These are phyloP conservation scores for Nicator chloris DNA, from an alignment of 2,113 vertebrate genomes.

Conservation along the genomic window DNA sequence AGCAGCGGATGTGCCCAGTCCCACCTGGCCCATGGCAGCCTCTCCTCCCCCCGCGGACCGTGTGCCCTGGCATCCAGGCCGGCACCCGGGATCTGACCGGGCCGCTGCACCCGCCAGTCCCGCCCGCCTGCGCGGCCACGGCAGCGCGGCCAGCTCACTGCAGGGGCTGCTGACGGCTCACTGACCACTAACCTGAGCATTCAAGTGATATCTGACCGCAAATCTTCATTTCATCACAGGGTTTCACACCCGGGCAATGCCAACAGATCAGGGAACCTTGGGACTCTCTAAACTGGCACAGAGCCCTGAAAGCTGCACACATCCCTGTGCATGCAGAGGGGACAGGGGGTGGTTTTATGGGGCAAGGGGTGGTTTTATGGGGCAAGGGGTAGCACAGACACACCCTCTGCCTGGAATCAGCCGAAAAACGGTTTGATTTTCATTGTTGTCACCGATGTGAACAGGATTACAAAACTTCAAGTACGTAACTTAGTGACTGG, in stretches of 20 bases:
- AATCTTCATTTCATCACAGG: not conserved
- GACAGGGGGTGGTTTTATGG: too few species aligned
- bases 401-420: not conserved
- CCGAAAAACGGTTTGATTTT: fast-evolving
- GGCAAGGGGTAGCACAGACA: not conserved
- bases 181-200: not conserved
- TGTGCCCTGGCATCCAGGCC: too few species aligned
- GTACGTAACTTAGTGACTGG: not conserved
- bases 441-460: not conserved
- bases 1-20: not conserved
- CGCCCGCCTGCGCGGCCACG: not conserved
- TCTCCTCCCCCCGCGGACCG: too few species aligned
- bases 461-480: not conserved
- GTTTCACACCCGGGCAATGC: not conserved
- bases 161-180: too few species aligned
- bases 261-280: not conserved
- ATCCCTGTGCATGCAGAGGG: too few species aligned
- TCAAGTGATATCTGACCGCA: not conserved
- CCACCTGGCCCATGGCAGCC: too few species aligned
- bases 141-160: too few species aligned
- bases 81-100: too few species aligned
- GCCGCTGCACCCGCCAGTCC: not conserved
- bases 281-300: too few species aligned
- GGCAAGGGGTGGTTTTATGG: too few species aligned
- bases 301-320: not conserved